phyloP scores from a whole-genome alignment of 2,113 vertebrate species.

The Phaethornis superciliosus region DNA sequence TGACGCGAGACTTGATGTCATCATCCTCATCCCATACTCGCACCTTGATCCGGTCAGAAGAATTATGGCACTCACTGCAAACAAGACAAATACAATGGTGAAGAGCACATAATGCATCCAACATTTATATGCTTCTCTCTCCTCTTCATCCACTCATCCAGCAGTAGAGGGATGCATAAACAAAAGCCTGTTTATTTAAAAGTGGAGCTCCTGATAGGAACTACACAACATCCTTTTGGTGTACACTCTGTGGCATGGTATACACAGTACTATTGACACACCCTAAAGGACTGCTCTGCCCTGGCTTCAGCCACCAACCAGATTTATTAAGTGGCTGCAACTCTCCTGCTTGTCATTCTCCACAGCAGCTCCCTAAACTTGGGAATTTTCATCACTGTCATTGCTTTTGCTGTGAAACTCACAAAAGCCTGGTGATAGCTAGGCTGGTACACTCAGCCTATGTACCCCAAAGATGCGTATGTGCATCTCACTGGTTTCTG shows the following conservation, averaged over 20 bases:
- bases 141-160: background rate
- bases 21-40: slow-evolving; percentile 99
- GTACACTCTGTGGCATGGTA: background rate
- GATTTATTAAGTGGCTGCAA: background rate
- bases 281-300: background rate
- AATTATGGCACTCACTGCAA: slow-evolving; percentile 97
- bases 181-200: background rate
- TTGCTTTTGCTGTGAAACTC: background rate
- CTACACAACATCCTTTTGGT: background rate
- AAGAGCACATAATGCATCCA: background rate
- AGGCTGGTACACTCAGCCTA: background rate
- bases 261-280: background rate
- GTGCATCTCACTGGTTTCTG: background rate
- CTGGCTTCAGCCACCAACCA: background rate
- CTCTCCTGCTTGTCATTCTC: background rate
- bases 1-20: slow-evolving; percentile 97
- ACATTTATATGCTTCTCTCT: background rate
- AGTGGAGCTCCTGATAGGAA: background rate
- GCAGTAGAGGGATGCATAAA: background rate
- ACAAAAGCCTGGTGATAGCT: background rate
- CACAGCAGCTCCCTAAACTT: background rate
- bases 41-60: slow-evolving; percentile 97
- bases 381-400: background rate
- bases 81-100: background rate
- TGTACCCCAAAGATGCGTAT: background rate